These are phyloP conservation scores for Drosophila lacertosa DNA, from an alignment of 1,140 invertebrate species.

Conservation along the genomic window DNA sequence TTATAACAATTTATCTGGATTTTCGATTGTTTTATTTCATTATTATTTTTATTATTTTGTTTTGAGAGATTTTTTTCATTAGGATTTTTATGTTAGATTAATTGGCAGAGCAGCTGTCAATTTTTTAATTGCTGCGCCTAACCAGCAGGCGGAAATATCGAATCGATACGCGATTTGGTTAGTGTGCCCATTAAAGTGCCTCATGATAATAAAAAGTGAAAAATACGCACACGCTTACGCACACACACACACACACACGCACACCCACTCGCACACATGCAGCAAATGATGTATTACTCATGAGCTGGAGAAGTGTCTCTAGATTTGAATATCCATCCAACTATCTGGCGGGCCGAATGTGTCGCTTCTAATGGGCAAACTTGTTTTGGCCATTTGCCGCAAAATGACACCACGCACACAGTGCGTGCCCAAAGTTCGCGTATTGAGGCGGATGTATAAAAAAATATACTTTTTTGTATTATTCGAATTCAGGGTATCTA, in stretches of 20 bases:
- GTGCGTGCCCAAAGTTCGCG: conserved; percentile 20
- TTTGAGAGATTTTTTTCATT: conserved; percentile 2
- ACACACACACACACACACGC: conserved; percentile 6
- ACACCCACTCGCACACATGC: too few relatives aligned
- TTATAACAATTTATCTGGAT: conserved; percentile 79
- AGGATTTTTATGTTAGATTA: conserved; percentile 60
- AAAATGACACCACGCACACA: conserved; percentile 41
- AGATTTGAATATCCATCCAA: conserved; percentile 34
- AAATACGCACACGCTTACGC: conserved; percentile 6
- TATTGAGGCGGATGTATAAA: conserved; percentile 1
- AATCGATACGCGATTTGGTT: conserved; percentile 32
- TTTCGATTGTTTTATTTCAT: conserved; percentile 39
- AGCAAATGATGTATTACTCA: conserved; percentile 42
- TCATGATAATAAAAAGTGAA: conserved; percentile 2
- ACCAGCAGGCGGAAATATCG: conserved; percentile 71
- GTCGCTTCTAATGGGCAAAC: conserved; percentile 58
- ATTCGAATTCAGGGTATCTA: neutral
- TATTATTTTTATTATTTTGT: conserved; percentile 1
- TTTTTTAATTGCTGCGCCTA: conserved; percentile 74
- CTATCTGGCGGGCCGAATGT: conserved; percentile 36
- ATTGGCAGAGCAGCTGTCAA: conserved; percentile 69
- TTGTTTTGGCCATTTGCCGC: conserved; percentile 58
- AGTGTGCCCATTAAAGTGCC: conserved; percentile 36
- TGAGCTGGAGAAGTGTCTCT: conserved; percentile 48
- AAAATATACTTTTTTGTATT: neutral